These are phyloP conservation scores for Argyresthia goedartella DNA, from an alignment of 2,888 invertebrate genomes.

Conservation along the genomic window DNA sequence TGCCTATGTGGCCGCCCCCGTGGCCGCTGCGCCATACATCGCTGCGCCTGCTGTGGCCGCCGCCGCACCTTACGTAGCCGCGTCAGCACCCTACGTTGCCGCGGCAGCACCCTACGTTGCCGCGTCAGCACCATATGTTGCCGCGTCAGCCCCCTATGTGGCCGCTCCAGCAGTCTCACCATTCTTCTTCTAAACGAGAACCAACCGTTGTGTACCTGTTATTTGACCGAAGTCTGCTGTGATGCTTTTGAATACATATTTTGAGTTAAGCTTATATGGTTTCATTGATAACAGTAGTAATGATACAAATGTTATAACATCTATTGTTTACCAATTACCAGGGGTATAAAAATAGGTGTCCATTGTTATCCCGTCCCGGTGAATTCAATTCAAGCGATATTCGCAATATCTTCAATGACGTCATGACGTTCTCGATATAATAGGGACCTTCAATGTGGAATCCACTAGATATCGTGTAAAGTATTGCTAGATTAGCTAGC, in stretches of 20 bases:
- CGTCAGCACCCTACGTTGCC: slow-evolving; percentile 16
- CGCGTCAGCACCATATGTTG: slow-evolving; percentile 9
- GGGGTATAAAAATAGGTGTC: no score
- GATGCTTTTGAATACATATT: background rate
- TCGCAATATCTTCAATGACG: no score
- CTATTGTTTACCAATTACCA: no score
- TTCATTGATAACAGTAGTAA: no score
- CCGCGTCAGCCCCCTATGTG: slow-evolving; percentile 6
- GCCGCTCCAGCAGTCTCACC: slow-evolving; percentile 14
- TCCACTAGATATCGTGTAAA: no score
- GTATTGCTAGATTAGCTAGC: no score
- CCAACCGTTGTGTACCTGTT: background rate
- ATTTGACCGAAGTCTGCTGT: background rate
- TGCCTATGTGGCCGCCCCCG: slow-evolving; percentile 53
- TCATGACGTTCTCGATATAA: no score
- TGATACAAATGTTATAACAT: no score
- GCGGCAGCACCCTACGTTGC: slow-evolving; percentile 11
- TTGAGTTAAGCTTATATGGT: background rate
- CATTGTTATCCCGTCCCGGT: no score
- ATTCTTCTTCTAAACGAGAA: no score
- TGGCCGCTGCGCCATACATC: slow-evolving; percentile 16
- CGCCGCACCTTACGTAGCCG: slow-evolving; percentile 27
- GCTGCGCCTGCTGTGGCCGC: slow-evolving; percentile 30
- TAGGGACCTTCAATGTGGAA: no score
- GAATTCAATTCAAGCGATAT: no score